phyloP scores from a whole-genome alignment of 2,888 invertebrate species.

The Ophraella communa region DNA sequence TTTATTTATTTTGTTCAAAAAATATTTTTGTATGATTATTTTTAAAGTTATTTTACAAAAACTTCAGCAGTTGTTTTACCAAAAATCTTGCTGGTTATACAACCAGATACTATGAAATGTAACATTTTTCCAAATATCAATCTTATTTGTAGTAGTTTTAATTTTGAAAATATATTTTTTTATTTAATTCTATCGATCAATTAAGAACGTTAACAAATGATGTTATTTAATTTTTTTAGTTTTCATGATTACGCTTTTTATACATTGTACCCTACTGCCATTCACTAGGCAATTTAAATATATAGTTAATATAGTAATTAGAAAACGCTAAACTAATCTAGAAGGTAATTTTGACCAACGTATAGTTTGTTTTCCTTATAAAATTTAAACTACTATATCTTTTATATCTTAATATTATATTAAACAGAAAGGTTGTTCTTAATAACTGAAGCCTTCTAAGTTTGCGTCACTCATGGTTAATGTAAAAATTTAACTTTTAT shows the following conservation, averaged over 20 bases:
- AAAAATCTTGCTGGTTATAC: not conserved
- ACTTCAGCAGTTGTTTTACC: too few species aligned
- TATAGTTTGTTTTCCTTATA: not conserved
- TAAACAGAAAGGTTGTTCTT: too few species aligned
- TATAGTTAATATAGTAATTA: not conserved
- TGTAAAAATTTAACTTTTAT: too few species aligned
- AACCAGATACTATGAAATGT: not conserved
- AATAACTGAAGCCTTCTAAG: not conserved
- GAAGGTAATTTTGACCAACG: constrained; percentile 9
- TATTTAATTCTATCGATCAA: too few species aligned
- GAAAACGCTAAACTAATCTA: constrained; percentile 1
- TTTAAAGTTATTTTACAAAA: too few species aligned
- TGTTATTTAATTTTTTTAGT: not conserved
- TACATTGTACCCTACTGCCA: too few species aligned
- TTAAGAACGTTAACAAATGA: too few species aligned
- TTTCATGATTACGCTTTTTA: not conserved
- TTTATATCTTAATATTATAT: too few species aligned
- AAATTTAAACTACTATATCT: not conserved
- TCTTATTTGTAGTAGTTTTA: not conserved
- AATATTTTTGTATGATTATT: too few species aligned
- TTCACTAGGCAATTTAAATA: not conserved
- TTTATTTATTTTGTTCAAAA: too few species aligned
- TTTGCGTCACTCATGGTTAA: not conserved
- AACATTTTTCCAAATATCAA: not conserved
- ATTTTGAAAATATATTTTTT: too few species aligned